Evolutionary conservation across 2,797 vertebrate species (phyloP), one percentile per base, ranked within the genome.

Genomic region (Sebastes cheni): DNA sequence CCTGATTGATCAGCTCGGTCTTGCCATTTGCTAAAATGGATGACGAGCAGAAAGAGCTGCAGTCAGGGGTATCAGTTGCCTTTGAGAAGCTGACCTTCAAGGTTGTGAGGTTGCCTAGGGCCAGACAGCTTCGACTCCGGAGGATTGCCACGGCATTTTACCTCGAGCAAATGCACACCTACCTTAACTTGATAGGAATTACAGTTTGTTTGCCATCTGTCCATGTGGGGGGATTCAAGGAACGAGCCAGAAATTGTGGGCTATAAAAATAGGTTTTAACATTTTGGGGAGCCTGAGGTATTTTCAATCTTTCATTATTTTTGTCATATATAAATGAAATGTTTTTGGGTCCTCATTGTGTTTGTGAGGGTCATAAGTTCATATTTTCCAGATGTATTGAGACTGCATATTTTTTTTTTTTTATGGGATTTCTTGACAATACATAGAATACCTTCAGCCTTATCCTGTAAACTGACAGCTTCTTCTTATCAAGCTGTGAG

Each of bases 51-150:
- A 94, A 93, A 92, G 83, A 83, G 85, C 90, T 85, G 86, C 70
- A 91, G 92, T 92, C 92, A 91, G 90, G 83, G 76, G 77, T 93
- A 92, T 93, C 86, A 68, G 85, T 72, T 79, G 86, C 88, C 89
- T 93, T 89, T 88, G 83, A 91, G 89, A 89, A 77, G 88, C 77
- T 94, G 92, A 93, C 93, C 93, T 94, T 95, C 93, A 91, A 89
- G 82, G 56, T 68, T 55, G 80, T 30, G 82, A 86, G 88, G 84
- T 79, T 89, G 82, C 81, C 65, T 75, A 67, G 72, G 85, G 82
- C 79, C 82, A 78, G 85, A 91, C 83, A 85, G 78, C 77, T 90
- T 80, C 59, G 83, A 82, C 84, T 89, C 74, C 25, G 5, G 66
- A 82, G 86, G 67, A 79, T 22, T 70, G 56, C 82, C 34, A 11